Conservation (phyloP, 2,113 vertebrate genomes). For the Nettapus auritus region DNA sequence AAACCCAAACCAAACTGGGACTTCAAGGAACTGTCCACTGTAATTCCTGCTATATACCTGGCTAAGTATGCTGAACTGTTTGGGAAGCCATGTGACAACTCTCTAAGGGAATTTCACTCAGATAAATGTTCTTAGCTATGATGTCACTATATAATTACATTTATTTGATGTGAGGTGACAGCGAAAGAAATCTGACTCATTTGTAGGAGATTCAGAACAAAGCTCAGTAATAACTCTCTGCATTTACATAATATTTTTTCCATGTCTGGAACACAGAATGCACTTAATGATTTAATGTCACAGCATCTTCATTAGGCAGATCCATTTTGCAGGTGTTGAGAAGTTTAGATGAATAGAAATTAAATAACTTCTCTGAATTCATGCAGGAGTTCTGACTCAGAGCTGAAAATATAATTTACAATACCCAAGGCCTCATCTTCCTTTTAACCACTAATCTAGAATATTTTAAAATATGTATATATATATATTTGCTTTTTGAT, state of each 20-base stretch:
- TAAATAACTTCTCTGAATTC: not conserved
- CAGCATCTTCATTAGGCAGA: constrained; percentile 1
- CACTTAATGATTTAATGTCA: not conserved
- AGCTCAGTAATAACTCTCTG: not conserved
- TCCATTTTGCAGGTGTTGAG: not conserved
- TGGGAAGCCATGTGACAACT: not conserved
- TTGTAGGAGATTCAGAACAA: constrained; percentile 11
- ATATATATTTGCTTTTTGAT: not conserved
- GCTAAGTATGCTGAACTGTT: not conserved
- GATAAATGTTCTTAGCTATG: not conserved
- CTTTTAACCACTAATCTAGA: not conserved
- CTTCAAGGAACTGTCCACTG: not conserved
- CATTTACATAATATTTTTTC: not conserved
- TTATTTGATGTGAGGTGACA: not conserved
- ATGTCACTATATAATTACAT: not conserved
- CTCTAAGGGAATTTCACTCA: not conserved
- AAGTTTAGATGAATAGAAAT: not conserved
- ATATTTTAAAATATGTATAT: not conserved
- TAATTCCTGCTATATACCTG: not conserved
- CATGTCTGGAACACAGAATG: not conserved
- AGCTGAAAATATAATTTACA: not conserved
- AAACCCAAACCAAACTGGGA: not conserved
- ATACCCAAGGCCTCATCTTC: not conserved
- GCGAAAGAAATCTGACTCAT: constrained; percentile 1
- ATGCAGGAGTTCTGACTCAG: not conserved